Evolutionary conservation across 2,888 invertebrate genomes (phyloP), one percentile per base, ranked within the genome.

Genomic region (Caenorhabditis sinica): DNA sequence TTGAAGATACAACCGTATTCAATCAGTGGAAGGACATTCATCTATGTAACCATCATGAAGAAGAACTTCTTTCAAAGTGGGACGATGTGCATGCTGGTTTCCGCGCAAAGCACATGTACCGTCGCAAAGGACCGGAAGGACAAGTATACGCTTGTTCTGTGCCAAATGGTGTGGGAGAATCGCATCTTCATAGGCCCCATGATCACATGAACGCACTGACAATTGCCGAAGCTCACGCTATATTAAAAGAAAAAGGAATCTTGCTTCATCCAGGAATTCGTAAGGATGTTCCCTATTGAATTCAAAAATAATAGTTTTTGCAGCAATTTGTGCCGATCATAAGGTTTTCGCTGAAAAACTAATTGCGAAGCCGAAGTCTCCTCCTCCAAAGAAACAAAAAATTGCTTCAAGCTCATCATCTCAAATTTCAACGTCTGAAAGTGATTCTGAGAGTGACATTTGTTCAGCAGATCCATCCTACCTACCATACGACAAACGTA

Each of bases 201-300:
- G 13, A 8, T 17, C 15, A 17, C 13, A 8, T 60, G 5, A 11
- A 15, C 17, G 13, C 9, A 3, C 15, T 60, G 60, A 15, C 28
- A 28, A 30, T 60, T 30, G 9, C 6, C 6, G 30, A 11, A 5
- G 28, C 60, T 2, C 4, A 60, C 9, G 60, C 60, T 11, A 30
- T 60, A 11, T n/a, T 60, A n/a, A 60, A 28, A 5, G 17, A 60
- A 5, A 13, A 33, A 8, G 3, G n/a, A 2, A 17, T 23, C 20
- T n/a, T 40, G 4, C 20, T 63, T 63, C 63, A 63, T 28, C 63
- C 63, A 5, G 63, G 63, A 40, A 40, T 63, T 13, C 63, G 63
- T 63, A 20, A 63, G 63, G 23, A 49, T n/a, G 17, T 23, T 60
- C 13, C 2, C 23, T 53, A 8, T 23, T 20, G 2, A 23, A 53